phyloP scores from a whole-genome alignment of 2,888 invertebrate genomes.

The Acanthosepion lycidas region DNA sequence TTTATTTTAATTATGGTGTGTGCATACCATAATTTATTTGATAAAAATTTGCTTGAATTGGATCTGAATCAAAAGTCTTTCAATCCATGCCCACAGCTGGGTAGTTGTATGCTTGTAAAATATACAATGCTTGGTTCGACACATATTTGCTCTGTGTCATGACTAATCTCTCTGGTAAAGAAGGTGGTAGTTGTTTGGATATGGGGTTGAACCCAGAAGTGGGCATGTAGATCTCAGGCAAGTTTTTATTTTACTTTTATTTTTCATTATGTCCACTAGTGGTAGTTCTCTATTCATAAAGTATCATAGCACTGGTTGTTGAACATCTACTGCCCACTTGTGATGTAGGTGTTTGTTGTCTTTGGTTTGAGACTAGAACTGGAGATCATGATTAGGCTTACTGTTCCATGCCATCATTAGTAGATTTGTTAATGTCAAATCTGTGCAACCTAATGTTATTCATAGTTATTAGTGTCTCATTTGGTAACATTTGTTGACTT shows the following conservation, averaged over 20 bases:
- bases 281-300: background rate
- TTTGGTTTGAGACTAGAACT: background rate
- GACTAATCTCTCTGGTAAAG: too few relatives aligned
- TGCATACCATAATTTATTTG: background rate
- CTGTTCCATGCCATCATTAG: background rate
- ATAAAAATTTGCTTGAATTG: background rate
- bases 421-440: background rate
- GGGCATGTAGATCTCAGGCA: background rate
- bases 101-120: background rate
- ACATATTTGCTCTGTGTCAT: background rate
- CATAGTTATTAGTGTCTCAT: background rate
- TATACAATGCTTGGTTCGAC: background rate
- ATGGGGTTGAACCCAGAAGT: background rate
- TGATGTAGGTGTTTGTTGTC: background rate
- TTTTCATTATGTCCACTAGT: background rate
- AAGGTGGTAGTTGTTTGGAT: too few relatives aligned
- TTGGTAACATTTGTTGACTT: background rate
- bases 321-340: background rate
- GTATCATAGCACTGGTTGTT: background rate
- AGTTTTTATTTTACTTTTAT: background rate
- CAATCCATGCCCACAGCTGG: background rate
- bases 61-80: background rate
- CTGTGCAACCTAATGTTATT: background rate
- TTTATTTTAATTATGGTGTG: too few relatives aligned
- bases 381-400: too few relatives aligned